Evolutionary conservation across 2,888 invertebrate genomes (phyloP).

Genomic region (Trimorus sp.): DNA sequence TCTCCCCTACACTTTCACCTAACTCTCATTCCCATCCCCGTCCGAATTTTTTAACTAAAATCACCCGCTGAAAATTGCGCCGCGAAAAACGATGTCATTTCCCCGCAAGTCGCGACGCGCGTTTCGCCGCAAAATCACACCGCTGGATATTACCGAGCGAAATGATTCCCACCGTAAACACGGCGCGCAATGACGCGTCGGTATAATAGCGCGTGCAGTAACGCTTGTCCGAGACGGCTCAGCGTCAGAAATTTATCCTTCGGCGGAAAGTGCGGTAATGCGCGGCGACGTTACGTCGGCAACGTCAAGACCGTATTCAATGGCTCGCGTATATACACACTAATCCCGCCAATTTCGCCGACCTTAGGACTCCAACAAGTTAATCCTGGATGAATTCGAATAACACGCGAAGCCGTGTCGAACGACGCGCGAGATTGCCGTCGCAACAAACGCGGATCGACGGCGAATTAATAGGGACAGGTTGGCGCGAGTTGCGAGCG

Average conservation of each 20-base stretch:
- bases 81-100: too few species aligned
- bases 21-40: too few species aligned
- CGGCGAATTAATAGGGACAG: too few species aligned
- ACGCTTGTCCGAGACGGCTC: slow-evolving; percentile 61
- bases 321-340: slow-evolving; percentile 42
- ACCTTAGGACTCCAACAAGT: slow-evolving; percentile 51
- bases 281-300: slow-evolving; percentile 49
- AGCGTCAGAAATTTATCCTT: slow-evolving; percentile 61
- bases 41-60: too few species aligned
- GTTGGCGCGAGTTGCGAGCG: too few species aligned
- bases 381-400: slow-evolving; percentile 56
- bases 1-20: too few species aligned
- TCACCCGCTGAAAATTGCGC: too few species aligned
- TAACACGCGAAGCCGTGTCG: slow-evolving; percentile 15
- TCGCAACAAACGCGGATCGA: too few species aligned
- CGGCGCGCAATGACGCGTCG: slow-evolving; percentile 53
- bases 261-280: slow-evolving; percentile 57
- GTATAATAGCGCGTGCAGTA: slow-evolving; percentile 50
- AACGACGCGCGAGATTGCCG: neutral
- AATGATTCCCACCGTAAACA: slow-evolving; percentile 62
- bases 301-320: slow-evolving; percentile 58
- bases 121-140: slow-evolving; percentile 35
- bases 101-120: neutral
- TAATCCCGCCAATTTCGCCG: slow-evolving; percentile 52
- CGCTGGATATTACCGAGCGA: slow-evolving; percentile 50